Base-by-base conservation (phyloP, 2,888 invertebrate species). In the Dysmachus trigonus region DNA sequence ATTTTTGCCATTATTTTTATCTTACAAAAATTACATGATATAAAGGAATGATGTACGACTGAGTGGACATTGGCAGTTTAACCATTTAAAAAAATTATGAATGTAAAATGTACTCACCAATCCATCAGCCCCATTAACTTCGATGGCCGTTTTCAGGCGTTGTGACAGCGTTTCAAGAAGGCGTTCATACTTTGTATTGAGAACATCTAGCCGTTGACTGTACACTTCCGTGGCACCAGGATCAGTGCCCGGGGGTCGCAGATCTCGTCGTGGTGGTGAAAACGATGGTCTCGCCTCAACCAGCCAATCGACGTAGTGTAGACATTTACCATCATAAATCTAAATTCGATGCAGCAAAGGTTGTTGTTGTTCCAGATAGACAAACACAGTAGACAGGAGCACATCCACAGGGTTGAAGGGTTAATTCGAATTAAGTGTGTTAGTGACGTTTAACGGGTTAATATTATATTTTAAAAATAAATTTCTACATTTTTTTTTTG, bases 261-360 rank as follows among this genome's bases (percentile, higher is more conserved):
- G 88, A 89, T 92, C 92, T 53, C 91, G 90, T 86, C 92, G 90
- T 82, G 92, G 92, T 86, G 92, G 91, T 72, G 92, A 92, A 89
- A 92, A 92, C 87, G 92, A 92, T 84, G 92, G 92, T 85, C 92
- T 90, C 86, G 90, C 91, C 88, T 92, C 92, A 51, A 91, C 89
- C 86, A 92, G 88, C 92, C 92, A 92, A 88, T 92, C 92, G 88
- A 92, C 90, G 87, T 92, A 92, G 88, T 92, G 92, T 87, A 92
- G 89, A 88, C 92, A 92, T 90, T 92, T 92, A 88, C 92, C 91
- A 88, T 92, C 92, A 90, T 92, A 92, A 89, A 92, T 92, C 92
- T 92, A 88, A 30, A 86, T 18, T 74, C 53, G 22, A 72, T 81
- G 71, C 31, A 30, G 82, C 31, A 72, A 30, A 2, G 41, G 76